Conservation (phyloP, 2,888 invertebrate species). For the Acronicta leporina region DNA sequence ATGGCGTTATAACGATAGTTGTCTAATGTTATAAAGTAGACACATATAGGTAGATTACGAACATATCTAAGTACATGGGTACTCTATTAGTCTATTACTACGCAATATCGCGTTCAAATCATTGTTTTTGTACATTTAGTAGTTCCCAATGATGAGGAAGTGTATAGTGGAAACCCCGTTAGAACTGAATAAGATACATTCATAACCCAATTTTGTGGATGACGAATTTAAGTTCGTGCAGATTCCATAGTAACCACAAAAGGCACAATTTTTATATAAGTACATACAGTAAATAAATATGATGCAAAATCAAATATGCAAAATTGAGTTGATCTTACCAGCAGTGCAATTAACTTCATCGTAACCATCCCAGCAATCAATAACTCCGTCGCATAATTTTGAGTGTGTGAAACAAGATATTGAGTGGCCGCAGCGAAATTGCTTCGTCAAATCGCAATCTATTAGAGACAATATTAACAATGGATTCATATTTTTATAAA, state of each 20-base stretch:
- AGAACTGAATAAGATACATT: slow-evolving; percentile 73
- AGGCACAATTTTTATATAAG: background rate
- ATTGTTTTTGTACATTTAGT: slow-evolving; percentile 27
- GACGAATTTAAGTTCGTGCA: slow-evolving; percentile 52
- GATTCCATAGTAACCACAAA: too few species aligned
- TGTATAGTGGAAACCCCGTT: slow-evolving; percentile 67
- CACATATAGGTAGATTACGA: too few species aligned
- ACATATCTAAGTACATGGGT: too few species aligned
- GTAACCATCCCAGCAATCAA: slow-evolving; percentile 94
- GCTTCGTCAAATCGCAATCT: slow-evolving; percentile 91
- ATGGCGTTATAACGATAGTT: too few species aligned
- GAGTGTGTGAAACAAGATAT: slow-evolving; percentile 92
- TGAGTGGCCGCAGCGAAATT: slow-evolving; percentile 93
- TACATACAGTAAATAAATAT: too few species aligned
- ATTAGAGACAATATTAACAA: slow-evolving; percentile 58
- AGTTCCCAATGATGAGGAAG: slow-evolving; percentile 62
- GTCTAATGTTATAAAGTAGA: too few species aligned
- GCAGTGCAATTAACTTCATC: slow-evolving; percentile 93
- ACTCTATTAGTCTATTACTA: too few species aligned
- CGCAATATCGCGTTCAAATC: background rate
- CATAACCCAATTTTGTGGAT: slow-evolving; percentile 73
- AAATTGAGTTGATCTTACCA: slow-evolving; percentile 77
- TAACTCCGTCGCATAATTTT: slow-evolving; percentile 92
- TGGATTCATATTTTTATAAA: slow-evolving; percentile 1
- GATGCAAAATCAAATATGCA: background rate